Percentiles rank a stretch among this genome's conserved stretches.
phyloP scores from a whole-genome alignment of 2,113 vertebrate species.

The Saimiri boliviensis region DNA sequence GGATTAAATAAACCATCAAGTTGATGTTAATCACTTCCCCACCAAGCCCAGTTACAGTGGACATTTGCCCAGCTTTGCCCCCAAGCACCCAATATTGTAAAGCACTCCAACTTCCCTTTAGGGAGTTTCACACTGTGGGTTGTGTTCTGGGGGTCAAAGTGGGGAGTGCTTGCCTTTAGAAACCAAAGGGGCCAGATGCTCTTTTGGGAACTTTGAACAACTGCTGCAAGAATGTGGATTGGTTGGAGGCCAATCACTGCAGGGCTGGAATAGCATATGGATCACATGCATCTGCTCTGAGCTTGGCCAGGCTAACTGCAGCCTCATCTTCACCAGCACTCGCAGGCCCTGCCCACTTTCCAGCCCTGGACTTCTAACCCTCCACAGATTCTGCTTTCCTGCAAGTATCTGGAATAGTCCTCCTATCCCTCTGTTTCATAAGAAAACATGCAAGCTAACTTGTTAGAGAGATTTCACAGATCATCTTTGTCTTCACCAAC shows the following conservation, averaged over 20 bases:
- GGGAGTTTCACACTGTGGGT: not conserved
- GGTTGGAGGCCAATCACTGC: not conserved
- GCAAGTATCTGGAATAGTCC: not conserved
- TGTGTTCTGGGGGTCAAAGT: not conserved
- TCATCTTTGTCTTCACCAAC: not conserved
- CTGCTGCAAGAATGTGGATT: not conserved
- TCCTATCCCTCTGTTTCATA: not conserved
- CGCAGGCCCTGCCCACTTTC: not conserved
- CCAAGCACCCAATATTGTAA: not conserved
- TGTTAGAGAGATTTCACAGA: not conserved
- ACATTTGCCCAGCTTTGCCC: not conserved
- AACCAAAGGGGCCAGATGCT: not conserved
- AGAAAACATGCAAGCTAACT: not conserved
- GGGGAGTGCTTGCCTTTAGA: not conserved
- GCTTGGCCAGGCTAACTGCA: not conserved
- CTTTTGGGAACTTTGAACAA: not conserved
- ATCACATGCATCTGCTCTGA: not conserved
- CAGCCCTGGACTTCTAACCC: not conserved
- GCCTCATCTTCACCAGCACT: not conserved
- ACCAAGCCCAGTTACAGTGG: not conserved
- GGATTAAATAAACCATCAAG: not conserved
- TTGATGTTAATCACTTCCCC: not conserved
- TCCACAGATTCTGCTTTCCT: not conserved
- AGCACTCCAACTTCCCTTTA: not conserved
- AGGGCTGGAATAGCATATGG: not conserved